A percentile compares a stretch with the other conserved stretches of the same genome.
Conservation (phyloP, 2,797 vertebrate species). For the Halcyon chelicuti region DNA sequence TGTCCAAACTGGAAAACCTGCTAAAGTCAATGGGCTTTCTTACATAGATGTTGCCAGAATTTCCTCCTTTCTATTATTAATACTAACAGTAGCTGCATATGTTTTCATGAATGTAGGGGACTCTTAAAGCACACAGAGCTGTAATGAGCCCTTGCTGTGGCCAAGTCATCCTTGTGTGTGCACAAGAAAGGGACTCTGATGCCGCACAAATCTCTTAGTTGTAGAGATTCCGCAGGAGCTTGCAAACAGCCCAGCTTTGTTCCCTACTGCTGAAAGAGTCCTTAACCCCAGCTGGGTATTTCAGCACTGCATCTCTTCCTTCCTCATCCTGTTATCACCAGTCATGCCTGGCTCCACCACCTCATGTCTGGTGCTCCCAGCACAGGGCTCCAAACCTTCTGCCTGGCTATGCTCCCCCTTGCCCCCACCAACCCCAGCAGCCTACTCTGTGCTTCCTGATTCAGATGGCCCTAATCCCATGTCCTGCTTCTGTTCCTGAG, state of each 20-base stretch:
- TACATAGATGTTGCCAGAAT: neutral
- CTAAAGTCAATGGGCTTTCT: neutral
- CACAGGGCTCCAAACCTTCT: neutral
- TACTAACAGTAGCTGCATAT: neutral
- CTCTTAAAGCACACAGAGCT: neutral
- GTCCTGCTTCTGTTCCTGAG: neutral
- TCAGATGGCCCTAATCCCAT: neutral
- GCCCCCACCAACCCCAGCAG: neutral
- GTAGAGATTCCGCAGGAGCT: neutral
- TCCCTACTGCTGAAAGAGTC: neutral
- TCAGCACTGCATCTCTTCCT: rapidly evolving
- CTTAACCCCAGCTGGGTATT: rapidly evolving
- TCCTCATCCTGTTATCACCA: neutral
- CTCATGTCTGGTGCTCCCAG: neutral
- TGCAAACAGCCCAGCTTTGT: neutral
- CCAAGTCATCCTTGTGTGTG: neutral
- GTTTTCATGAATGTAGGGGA: neutral
- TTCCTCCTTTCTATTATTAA: neutral
- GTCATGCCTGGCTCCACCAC: neutral
- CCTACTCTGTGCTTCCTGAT: neutral
- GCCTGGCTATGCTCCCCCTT: too few species aligned
- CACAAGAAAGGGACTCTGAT: neutral
- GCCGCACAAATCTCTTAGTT: neutral
- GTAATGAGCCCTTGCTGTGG: neutral
- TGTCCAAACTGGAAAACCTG: neutral